Evolutionary conservation across 2,888 invertebrate genomes (phyloP).

Genomic region (Patella ulyssiponensis): DNA sequence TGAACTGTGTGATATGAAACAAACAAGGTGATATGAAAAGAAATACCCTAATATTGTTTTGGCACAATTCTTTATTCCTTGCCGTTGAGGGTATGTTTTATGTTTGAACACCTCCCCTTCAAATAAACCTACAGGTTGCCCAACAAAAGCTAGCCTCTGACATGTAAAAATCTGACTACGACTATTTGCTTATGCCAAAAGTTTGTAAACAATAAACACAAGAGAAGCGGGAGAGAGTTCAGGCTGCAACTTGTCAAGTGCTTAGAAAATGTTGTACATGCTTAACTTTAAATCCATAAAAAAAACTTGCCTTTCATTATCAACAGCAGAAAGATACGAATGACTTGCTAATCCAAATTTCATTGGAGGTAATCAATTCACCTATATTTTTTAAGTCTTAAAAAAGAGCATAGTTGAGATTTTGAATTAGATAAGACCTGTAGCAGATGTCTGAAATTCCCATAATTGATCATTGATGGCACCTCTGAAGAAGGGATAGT

Average conservation of each 20-base stretch:
- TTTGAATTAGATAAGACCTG: too few relatives aligned
- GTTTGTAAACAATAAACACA: background rate
- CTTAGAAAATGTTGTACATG: slow-evolving; percentile 7
- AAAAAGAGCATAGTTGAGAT: too few relatives aligned
- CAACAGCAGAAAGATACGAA: background rate
- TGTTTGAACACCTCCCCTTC: background rate
- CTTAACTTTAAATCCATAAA: slow-evolving; percentile 5
- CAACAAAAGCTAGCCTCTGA: slow-evolving; percentile 12
- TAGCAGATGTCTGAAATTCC: too few relatives aligned
- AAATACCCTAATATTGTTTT: too few relatives aligned
- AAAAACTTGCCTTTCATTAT: slow-evolving; percentile 4
- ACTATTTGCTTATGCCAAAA: slow-evolving; percentile 1
- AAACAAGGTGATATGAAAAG: too few relatives aligned
- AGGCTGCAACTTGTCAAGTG: slow-evolving; percentile 9
- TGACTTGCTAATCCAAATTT: too few relatives aligned
- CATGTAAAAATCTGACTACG: background rate
- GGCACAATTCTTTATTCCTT: too few relatives aligned
- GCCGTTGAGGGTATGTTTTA: background rate
- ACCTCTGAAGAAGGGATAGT: too few relatives aligned
- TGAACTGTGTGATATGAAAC: too few relatives aligned
- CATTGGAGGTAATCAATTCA: too few relatives aligned
- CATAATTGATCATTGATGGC: too few relatives aligned
- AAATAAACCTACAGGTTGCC: slow-evolving; percentile 8
- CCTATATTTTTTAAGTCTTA: too few relatives aligned
- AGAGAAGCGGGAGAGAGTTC: background rate